phyloP scores from a whole-genome alignment of 53 echinoderm and acorn worm species.

The Mesocentrotus franciscanus region DNA sequence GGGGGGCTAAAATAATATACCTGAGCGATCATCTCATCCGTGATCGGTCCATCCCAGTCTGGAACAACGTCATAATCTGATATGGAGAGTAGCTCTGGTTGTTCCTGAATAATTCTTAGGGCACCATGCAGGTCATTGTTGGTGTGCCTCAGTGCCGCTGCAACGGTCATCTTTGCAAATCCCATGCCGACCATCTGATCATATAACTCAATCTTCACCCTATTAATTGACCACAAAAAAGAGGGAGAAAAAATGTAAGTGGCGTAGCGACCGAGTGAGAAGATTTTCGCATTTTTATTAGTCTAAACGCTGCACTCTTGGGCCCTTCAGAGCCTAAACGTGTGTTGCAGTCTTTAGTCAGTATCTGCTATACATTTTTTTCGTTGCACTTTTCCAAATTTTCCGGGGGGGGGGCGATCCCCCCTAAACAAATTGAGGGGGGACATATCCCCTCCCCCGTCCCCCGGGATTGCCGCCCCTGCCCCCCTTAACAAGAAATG shows the following conservation, averaged over 20 bases:
- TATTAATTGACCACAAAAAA: constrained; percentile 19
- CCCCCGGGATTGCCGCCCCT: too few relatives aligned
- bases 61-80: constrained; percentile 59
- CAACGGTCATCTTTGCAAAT: constrained; percentile 73
- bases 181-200: constrained; percentile 90
- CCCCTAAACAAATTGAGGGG: too few relatives aligned
- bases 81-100: constrained; percentile 81
- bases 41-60: constrained; percentile 80
- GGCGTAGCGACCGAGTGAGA: too few relatives aligned
- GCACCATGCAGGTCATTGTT: constrained; percentile 88
- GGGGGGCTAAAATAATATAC: not conserved
- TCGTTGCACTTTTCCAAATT: too few relatives aligned
- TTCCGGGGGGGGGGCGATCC: too few relatives aligned
- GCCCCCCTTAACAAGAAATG: too few relatives aligned
- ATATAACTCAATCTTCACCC: constrained; percentile 90
- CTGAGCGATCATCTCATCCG: constrained; percentile 88
- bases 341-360: too few relatives aligned
- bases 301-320: too few relatives aligned
- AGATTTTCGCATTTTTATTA: too few relatives aligned
- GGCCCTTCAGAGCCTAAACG: too few relatives aligned
- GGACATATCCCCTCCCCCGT: too few relatives aligned
- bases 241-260: not conserved
- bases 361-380: too few relatives aligned
- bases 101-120: constrained; percentile 81
- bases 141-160: constrained; percentile 85